These are phyloP conservation scores for Trachelus stipa DNA, from an alignment of 2,888 invertebrate species.

Conservation along the genomic window DNA sequence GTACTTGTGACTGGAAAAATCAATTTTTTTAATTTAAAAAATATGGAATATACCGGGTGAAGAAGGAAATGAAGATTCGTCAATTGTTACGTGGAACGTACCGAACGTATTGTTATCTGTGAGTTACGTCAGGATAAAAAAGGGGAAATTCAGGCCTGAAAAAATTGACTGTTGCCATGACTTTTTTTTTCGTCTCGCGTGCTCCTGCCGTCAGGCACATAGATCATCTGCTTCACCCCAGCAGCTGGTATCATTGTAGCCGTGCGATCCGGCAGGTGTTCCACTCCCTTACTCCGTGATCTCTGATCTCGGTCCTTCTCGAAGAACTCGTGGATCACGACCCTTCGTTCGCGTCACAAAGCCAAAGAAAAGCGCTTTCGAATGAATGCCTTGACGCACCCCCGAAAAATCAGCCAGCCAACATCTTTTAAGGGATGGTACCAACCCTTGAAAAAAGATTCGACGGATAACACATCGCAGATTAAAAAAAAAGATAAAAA, in stretches of 20 bases:
- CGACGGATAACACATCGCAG: neutral
- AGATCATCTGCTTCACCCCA: constrained; percentile 32
- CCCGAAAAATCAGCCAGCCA: neutral
- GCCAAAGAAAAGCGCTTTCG: constrained; percentile 2
- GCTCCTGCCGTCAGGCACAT: constrained; percentile 18
- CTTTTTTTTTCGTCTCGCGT: constrained; percentile 4
- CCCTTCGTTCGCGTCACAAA: constrained; percentile 16
- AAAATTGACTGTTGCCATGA: neutral
- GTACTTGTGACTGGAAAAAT: neutral
- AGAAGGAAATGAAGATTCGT: neutral
- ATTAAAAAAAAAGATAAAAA: neutral
- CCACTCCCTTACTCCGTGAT: constrained; percentile 18
- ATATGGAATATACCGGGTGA: neutral
- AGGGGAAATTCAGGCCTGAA: neutral
- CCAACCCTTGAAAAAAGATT: neutral
- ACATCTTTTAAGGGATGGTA: neutral
- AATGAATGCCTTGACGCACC: neutral
- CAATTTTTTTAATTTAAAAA: neutral
- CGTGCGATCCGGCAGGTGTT: constrained; percentile 39
- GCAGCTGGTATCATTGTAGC: constrained; percentile 34
- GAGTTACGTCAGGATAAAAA: neutral
- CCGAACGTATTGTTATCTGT: neutral
- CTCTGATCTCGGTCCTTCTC: constrained; percentile 8
- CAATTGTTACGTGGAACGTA: neutral
- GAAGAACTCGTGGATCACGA: constrained; percentile 5